Conservation (phyloP, 2,888 invertebrate genomes). For the Siphonodentalium dalli region DNA sequence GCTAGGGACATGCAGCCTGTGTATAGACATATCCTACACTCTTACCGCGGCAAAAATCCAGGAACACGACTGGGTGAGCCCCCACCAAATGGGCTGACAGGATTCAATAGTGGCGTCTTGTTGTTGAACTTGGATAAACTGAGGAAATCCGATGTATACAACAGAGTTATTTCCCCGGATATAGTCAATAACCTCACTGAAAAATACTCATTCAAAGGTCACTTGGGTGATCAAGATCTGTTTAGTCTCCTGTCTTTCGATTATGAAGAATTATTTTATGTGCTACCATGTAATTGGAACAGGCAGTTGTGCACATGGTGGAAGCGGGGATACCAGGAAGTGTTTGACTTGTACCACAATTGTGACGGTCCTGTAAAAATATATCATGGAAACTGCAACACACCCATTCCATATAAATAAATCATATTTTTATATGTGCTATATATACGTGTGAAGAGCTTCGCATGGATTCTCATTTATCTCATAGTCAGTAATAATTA, state of each 20-base stretch:
- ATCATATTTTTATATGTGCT: too few relatives aligned
- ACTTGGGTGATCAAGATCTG: slow-evolving; percentile 85
- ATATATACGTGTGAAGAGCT: too few relatives aligned
- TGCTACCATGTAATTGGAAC: slow-evolving; percentile 81
- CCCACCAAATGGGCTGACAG: slow-evolving; percentile 70
- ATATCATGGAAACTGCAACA: slow-evolving; percentile 64
- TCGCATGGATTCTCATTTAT: too few relatives aligned
- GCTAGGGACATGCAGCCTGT: slow-evolving; percentile 78
- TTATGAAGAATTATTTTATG: slow-evolving; percentile 75
- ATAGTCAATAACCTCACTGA: slow-evolving; percentile 51
- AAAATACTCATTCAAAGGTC: slow-evolving; percentile 67
- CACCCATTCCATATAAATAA: slow-evolving; percentile 60
- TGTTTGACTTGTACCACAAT: slow-evolving; percentile 76
- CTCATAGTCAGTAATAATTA: too few relatives aligned
- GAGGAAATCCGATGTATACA: slow-evolving; percentile 72
- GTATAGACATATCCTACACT: slow-evolving; percentile 77
- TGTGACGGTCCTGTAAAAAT: slow-evolving; percentile 67
- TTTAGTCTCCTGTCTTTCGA: slow-evolving; percentile 77
- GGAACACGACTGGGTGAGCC: slow-evolving; percentile 72
- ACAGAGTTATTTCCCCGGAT: slow-evolving; percentile 66
- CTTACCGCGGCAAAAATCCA: slow-evolving; percentile 73
- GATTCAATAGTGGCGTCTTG: slow-evolving; percentile 82
- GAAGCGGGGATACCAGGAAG: slow-evolving; percentile 76
- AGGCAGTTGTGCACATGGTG: slow-evolving; percentile 84
- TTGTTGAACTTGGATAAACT: slow-evolving; percentile 75